Conservation (phyloP, 1,140 invertebrate species). For the Rhopalosiphum padi region DNA sequence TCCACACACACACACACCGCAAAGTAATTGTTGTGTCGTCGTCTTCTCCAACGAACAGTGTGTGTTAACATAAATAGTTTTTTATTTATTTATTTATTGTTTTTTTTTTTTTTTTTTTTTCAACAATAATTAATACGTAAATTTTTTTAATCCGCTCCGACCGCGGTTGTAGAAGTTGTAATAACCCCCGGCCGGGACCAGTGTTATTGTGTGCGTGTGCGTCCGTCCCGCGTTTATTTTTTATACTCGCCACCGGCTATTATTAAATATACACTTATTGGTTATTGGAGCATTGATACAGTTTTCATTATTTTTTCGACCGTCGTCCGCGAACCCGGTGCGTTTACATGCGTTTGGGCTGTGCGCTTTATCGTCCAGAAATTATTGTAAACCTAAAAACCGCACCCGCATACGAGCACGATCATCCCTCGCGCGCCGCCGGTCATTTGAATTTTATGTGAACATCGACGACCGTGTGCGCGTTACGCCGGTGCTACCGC, state of each 20-base stretch:
- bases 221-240: constrained; percentile 27
- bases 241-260: not conserved
- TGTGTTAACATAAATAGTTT: not conserved
- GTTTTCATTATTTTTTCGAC: not conserved
- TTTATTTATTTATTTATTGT: not conserved
- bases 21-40: not conserved
- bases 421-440: not conserved
- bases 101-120: not conserved
- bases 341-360: not conserved
- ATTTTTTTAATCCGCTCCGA: not conserved
- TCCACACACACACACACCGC: not conserved
- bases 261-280: not conserved
- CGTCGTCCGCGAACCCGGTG: not conserved
- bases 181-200: not conserved
- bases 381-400: not conserved
- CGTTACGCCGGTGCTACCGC: not conserved
- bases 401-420: not conserved
- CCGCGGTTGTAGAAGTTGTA: not conserved
- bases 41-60: not conserved
- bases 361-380: not conserved
- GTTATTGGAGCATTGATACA: not conserved
- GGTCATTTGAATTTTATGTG: constrained; percentile 7
- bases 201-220: not conserved
- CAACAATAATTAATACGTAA: not conserved
- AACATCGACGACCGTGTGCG: not conserved